Base-by-base conservation (phyloP, 2,888 invertebrate genomes). In the Quadroppia sp. region DNA sequence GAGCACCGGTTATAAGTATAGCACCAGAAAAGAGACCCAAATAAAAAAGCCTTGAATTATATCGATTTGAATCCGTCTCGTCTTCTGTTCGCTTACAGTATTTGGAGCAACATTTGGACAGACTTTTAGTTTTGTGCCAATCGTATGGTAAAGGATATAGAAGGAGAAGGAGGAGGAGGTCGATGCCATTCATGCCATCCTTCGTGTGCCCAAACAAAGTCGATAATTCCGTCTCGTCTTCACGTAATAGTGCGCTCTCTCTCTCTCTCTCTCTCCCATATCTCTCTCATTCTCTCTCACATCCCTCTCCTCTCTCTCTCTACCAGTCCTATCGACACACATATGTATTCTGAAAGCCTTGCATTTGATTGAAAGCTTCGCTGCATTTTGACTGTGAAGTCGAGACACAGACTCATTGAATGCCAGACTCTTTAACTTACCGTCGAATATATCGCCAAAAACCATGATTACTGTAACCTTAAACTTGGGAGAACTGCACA, bases 231-330 rank as follows among this genome's bases (percentile, higher is more conserved):
- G 61, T 61, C 61, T 61, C 32, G 32, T 32, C 15, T n/a, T 32
- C 25, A 17, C 23, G 15, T 36, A 30, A 13, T 64, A 11, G 9
- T 9, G 7, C 36, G 7, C 36, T 64, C 64, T 64, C 64, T 64
- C 59, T 59, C 64, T 64, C 64, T 64, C 64, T 64, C 61, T 61
- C 61, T 61, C 64, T 64, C 64, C n/a, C 36, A 36, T 67, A 40
- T 67, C 67, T 67, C 67, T 67, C 67, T 64, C 64, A 4, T n/a
- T 36, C 67, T 23, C 67, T 42, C 40, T 42, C 67, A 13, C 67
- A 1, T 9, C 9, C 17, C 15, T 28, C n/a, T 32, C 28, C 61
- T 61, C 61, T 6, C 32, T n/a, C 32, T 9, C 61, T 32, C 17
- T 61, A 17, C 36, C 36, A 17, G 17, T 15, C 6, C n/a, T 36